These are phyloP conservation scores for Lucilia cuprina DNA, from an alignment of 1,140 invertebrate genomes.

Conservation along the genomic window DNA sequence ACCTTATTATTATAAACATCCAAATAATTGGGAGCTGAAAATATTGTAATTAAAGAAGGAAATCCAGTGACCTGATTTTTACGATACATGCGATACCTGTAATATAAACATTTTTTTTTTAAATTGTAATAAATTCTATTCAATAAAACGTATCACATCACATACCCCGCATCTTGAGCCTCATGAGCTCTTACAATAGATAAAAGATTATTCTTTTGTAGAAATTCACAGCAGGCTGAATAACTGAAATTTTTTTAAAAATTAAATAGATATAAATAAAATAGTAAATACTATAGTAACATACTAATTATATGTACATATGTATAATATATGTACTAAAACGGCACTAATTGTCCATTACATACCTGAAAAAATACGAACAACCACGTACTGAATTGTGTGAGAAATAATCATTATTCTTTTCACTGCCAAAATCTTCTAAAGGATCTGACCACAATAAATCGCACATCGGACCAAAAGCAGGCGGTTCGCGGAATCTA, in stretches of 20 bases:
- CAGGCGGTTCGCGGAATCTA: conserved; percentile 99
- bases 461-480: conserved; percentile 99
- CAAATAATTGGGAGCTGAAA: conserved; percentile 99
- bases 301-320: too few species aligned
- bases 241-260: conserved; percentile 71
- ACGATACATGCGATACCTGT: conserved; percentile 97
- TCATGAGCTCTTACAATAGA: conserved; percentile 99
- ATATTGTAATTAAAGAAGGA: conserved; percentile 99
- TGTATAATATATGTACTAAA: not conserved
- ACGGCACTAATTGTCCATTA: not conserved
- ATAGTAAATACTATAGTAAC: not conserved
- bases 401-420: conserved; percentile 98
- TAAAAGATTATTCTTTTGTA: conserved; percentile 98
- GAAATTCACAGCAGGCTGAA: conserved; percentile 99
- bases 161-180: conserved; percentile 98
- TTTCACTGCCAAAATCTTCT: conserved; percentile 99
- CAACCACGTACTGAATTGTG: conserved; percentile 99
- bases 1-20: conserved; percentile 99
- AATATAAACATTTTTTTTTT: conserved; percentile 46
- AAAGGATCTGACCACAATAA: conserved; percentile 97
- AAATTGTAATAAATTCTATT: not conserved
- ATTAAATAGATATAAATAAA: not conserved
- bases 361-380: conserved; percentile 95
- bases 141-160: conserved; percentile 38
- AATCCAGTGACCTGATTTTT: conserved; percentile 99